Conservation (phyloP, 2,113 vertebrate species). For the Oxygymnocypris stewartii region DNA sequence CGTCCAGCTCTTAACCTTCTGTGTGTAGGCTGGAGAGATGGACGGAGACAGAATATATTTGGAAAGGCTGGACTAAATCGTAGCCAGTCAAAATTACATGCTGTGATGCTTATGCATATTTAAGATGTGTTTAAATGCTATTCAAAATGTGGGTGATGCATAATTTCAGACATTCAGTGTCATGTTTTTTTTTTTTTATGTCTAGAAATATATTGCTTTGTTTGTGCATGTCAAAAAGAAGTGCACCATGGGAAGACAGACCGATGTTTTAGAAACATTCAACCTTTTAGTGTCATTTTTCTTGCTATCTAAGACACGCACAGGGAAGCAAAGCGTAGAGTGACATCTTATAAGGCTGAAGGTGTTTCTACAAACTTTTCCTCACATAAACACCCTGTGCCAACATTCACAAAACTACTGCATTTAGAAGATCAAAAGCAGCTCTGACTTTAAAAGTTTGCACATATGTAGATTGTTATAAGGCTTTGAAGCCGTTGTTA, state of each 20-base stretch:
- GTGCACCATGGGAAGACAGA: background rate
- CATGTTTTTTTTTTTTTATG: background rate
- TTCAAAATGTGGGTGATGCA: background rate
- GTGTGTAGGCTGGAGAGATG: constrained; percentile 19
- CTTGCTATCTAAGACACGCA: background rate
- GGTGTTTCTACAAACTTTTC: background rate
- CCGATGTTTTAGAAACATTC: background rate
- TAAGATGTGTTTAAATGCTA: background rate
- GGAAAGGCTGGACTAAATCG: background rate
- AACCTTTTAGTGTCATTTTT: background rate
- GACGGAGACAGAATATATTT: background rate
- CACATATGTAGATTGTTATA: background rate
- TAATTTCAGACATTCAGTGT: background rate
- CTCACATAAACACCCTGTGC: background rate
- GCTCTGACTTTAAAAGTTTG: background rate
- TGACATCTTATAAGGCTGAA: background rate
- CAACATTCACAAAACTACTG: constrained; percentile 7
- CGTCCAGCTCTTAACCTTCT: constrained; percentile 66
- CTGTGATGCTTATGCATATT: background rate
- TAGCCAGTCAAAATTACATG: background rate
- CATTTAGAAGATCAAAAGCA: constrained; percentile 15
- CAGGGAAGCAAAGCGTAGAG: background rate
- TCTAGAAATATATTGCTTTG: background rate
- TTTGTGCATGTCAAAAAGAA: background rate
- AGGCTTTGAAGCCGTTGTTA: constrained; percentile 25